Evolutionary conservation across 2,113 vertebrate species (phyloP).

Genomic region (Euleptes europaea): DNA sequence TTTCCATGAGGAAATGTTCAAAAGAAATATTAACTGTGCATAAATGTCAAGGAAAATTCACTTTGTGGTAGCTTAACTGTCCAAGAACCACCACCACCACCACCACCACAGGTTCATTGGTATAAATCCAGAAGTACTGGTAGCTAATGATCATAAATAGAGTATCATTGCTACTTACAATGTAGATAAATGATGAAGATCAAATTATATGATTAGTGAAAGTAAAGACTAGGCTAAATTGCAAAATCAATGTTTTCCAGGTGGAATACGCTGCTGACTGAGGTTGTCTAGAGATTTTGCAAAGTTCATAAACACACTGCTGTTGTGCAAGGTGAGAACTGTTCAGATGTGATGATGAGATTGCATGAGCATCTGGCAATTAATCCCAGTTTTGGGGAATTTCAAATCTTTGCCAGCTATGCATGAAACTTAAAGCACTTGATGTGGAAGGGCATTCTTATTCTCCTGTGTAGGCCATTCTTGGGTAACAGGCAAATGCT

Average conservation of each 20-base stretch:
- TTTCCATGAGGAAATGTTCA: neutral
- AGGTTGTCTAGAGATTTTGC: conserved; percentile 42
- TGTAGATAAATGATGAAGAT: neutral
- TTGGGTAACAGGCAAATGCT: neutral
- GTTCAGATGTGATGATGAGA: conserved; percentile 42
- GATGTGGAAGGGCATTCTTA: conserved; percentile 30
- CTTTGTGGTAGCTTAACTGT: neutral
- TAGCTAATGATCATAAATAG: neutral
- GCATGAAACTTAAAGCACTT: conserved; percentile 47
- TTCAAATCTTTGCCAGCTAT: conserved; percentile 38
- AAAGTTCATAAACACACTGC: conserved; percentile 41
- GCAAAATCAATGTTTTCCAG: conserved; percentile 41
- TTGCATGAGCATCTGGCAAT: conserved; percentile 48
- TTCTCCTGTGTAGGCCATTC: conserved; percentile 21
- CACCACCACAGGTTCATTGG: neutral
- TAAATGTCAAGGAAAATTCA: neutral
- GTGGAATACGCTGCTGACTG: conserved; percentile 8
- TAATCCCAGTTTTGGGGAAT: conserved; percentile 53
- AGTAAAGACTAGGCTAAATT: conserved; percentile 15
- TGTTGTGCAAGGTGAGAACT: conserved; percentile 23
- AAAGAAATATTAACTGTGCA: neutral
- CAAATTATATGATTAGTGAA: conserved; percentile 5
- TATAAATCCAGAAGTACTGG: neutral
- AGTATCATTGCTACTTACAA: neutral
- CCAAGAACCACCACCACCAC: too few species aligned